A percentile compares a stretch with the other conserved stretches of the same genome.
Evolutionary conservation across 2,797 vertebrate genomes (phyloP).

Genomic region (Pagetopsis macropterus): DNA sequence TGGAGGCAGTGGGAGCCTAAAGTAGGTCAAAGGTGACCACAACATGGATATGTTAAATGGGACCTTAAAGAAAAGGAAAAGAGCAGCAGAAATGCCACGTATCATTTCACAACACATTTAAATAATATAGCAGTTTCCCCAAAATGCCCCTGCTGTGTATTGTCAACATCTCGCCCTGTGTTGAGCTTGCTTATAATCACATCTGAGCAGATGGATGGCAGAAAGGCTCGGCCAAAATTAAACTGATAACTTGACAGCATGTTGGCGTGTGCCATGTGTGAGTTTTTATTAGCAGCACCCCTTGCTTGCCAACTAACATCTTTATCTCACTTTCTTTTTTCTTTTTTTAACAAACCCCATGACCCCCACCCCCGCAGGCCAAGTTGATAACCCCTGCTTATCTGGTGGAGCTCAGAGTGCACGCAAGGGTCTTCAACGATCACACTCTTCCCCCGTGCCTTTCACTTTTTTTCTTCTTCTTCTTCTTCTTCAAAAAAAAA

Average conservation of each 20-base stretch:
- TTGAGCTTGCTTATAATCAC: slow-evolving; percentile 13
- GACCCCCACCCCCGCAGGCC: slow-evolving; percentile 42
- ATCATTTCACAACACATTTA: neutral
- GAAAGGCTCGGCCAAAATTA: slow-evolving; percentile 21
- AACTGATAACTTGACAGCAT: slow-evolving; percentile 34
- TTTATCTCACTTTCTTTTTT: slow-evolving; percentile 57
- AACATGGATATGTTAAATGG: slow-evolving; percentile 31
- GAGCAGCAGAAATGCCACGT: neutral
- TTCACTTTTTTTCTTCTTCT: slow-evolving; percentile 63
- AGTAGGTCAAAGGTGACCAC: slow-evolving; percentile 80
- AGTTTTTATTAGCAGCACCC: slow-evolving; percentile 52
- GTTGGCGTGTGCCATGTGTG: slow-evolving; percentile 15
- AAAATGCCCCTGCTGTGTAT: slow-evolving; percentile 7
- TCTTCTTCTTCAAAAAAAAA: too few relatives aligned
- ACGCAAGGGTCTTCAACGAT: slow-evolving; percentile 54
- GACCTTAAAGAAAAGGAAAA: neutral
- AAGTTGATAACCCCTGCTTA: slow-evolving; percentile 76
- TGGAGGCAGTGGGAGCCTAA: slow-evolving; percentile 13
- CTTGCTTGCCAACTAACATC: slow-evolving; percentile 35
- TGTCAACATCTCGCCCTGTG: slow-evolving; percentile 14
- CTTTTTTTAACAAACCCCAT: slow-evolving; percentile 22
- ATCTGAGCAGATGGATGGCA: slow-evolving; percentile 40
- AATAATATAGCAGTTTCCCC: neutral
- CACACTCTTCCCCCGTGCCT: slow-evolving; percentile 20
- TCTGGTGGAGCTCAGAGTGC: slow-evolving; percentile 72